Conservation (phyloP, 23 tunicate species). For the Phallusia fumigata region DNA sequence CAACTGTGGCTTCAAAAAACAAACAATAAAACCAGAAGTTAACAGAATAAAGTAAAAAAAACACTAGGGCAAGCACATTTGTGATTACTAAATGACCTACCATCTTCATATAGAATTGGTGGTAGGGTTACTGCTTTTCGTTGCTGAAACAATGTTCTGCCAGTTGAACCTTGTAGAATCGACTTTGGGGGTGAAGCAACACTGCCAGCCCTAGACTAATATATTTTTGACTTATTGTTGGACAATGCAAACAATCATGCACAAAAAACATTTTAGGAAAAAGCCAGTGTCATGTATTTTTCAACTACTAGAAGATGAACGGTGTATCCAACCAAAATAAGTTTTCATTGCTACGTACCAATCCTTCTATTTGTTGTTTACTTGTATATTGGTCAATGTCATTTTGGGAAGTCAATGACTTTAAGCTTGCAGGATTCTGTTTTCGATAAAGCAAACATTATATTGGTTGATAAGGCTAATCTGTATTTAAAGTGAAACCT, state of each 20-base stretch:
- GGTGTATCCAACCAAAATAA: too few relatives aligned
- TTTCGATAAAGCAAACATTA: not conserved
- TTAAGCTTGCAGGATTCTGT: not conserved
- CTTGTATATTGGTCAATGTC: not conserved
- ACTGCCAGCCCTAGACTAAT: too few relatives aligned
- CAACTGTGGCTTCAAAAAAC: not conserved
- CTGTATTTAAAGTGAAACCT: not conserved
- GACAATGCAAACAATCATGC: too few relatives aligned
- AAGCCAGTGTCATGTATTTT: too few relatives aligned
- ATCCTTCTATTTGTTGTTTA: not conserved
- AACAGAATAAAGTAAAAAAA: not conserved
- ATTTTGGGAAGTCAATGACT: not conserved
- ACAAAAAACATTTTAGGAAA: too few relatives aligned
- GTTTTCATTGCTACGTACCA: not conserved
- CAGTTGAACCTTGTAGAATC: conserved; percentile 8
- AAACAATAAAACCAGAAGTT: not conserved
- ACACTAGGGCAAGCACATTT: not conserved
- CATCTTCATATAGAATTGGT: not conserved
- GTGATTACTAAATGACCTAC: too few relatives aligned
- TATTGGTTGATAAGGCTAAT: not conserved
- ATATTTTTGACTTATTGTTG: too few relatives aligned
- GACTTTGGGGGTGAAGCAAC: conserved; percentile 27
- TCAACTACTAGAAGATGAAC: too few relatives aligned
- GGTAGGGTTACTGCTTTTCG: conserved; percentile 13
- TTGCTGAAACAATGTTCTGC: not conserved